Base-by-base conservation (phyloP, 2,113 vertebrate species). In the Alligator mississippiensis region DNA sequence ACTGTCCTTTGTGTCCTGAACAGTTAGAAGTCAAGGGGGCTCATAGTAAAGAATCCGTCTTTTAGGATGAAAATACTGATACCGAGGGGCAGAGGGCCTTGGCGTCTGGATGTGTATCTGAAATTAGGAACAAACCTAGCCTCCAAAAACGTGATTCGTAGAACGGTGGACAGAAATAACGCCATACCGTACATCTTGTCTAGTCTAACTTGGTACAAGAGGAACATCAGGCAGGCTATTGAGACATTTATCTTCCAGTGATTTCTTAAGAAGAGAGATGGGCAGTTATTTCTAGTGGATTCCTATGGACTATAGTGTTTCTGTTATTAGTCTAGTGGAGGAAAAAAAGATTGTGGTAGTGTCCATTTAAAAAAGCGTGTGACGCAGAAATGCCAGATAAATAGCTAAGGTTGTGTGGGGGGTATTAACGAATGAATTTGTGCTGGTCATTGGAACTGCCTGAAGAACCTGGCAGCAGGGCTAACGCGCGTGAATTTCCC, bases 11-110 rank as follows among this genome's bases (percentile, higher is more conserved):
- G 64, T 17, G 11, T 3, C 4, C 3, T 22, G 61, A 28, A 9
- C 4, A 17, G 54, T 27, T 74, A 64, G 68, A 47, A 68, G 7
- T 9, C 0, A 10, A 22, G 72, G 34, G 59, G n/a, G 28, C 34
- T 14, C 27, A 22, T 22, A 17, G 57, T 13, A 1, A 0, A 24
- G 21, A 2, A 0, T 25, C 1, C 2, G 0, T 16, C 7, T 30
- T 3, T 58, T 13, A 27, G 61, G 30, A 24, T 63, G 57, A 59
- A 82, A 59, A 79, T 47, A 17, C 1, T 15, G 27, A 27, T 75
- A 3, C 57, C 0, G 11, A 47, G 55, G 66, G 12, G 77, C 12
- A n/a, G 77, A 47, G 78, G 75, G 54, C 1, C 0, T 24, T 70
- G 66, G 55, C 30, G 34, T 77, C 57, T 47, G 72, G 76, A 72